Conservation (phyloP, 1,140 invertebrate species). For the Leucophenga varia region DNA sequence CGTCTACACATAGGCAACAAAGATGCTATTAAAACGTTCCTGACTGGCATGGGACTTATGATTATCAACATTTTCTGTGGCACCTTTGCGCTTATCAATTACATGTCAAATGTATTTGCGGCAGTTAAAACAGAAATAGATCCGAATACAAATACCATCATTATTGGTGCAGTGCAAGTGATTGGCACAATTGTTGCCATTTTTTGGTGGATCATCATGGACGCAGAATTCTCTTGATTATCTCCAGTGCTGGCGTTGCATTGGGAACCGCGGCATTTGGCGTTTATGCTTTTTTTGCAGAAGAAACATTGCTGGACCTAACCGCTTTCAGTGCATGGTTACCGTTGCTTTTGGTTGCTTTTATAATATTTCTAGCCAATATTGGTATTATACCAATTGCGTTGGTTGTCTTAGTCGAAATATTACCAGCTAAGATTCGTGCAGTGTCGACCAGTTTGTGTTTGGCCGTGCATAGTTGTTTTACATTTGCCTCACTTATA, state of each 20-base stretch:
- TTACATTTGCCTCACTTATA: constrained; percentile 39
- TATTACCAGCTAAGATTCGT: constrained; percentile 38
- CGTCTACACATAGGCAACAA: no score
- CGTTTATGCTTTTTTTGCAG: constrained; percentile 37
- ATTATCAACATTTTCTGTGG: constrained; percentile 42
- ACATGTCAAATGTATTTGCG: constrained; percentile 64
- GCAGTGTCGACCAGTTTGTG: constrained; percentile 37
- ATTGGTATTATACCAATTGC: constrained; percentile 40
- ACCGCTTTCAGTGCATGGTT: constrained; percentile 34
- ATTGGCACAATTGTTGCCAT: constrained; percentile 54
- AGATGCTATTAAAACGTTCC: constrained; percentile 24
- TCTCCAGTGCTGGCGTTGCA: constrained; percentile 31
- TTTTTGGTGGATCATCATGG: constrained; percentile 43
- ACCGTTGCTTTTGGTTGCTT: constrained; percentile 34
- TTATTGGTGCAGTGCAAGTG: constrained; percentile 60
- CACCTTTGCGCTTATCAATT: constrained; percentile 44
- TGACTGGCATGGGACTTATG: constrained; percentile 40
- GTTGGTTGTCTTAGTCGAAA: constrained; percentile 45
- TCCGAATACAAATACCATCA: constrained; percentile 61
- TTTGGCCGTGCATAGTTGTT: constrained; percentile 31
- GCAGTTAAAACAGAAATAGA: constrained; percentile 61
- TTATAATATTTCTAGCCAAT: constrained; percentile 42
- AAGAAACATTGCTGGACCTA: constrained; percentile 28
- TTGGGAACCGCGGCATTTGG: constrained; percentile 32
- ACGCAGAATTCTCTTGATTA: constrained; percentile 33